Conservation (phyloP, 1,140 invertebrate genomes). For the Carcinoscorpius rotundicauda region DNA sequence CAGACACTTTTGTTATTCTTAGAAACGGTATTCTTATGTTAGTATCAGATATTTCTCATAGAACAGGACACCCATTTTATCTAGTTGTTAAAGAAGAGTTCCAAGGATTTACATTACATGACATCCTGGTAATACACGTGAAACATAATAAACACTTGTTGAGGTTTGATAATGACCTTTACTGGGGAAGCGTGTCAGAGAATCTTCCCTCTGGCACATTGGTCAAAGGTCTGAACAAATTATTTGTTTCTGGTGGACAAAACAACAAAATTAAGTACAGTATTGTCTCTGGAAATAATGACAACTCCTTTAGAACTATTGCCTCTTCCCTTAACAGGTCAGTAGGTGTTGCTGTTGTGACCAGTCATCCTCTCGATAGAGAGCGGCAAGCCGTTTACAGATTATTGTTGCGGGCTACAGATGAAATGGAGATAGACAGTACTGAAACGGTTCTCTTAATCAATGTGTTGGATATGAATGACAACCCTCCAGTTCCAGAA, state of each 20-base stretch:
- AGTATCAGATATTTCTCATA: constrained; percentile 60
- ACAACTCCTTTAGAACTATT: constrained; percentile 20
- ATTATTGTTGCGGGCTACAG: constrained; percentile 58
- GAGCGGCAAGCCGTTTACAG: constrained; percentile 54
- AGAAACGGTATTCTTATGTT: constrained; percentile 80
- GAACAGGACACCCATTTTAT: constrained; percentile 64
- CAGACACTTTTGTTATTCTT: constrained; percentile 55
- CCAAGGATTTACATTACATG: constrained; percentile 59
- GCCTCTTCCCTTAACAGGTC: constrained; percentile 44
- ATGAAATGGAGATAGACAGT: constrained; percentile 55
- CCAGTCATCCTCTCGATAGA: constrained; percentile 54
- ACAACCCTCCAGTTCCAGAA: constrained; percentile 73
- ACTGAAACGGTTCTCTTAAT: constrained; percentile 57
- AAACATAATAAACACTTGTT: constrained; percentile 65
- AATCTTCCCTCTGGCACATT: constrained; percentile 54
- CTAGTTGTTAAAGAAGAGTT: constrained; percentile 66
- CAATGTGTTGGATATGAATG: constrained; percentile 69
- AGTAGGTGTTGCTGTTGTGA: constrained; percentile 46
- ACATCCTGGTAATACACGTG: constrained; percentile 64
- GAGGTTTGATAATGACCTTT: constrained; percentile 52
- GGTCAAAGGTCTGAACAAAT: constrained; percentile 44
- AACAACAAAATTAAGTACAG: constrained; percentile 52
- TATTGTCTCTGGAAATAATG: constrained; percentile 49
- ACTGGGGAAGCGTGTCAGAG: constrained; percentile 54
- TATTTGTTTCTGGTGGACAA: constrained; percentile 41